Percentiles rank a stretch among this genome's conserved stretches.
Conservation (phyloP, 1,140 invertebrate species). For the Drosophila nikananu region DNA sequence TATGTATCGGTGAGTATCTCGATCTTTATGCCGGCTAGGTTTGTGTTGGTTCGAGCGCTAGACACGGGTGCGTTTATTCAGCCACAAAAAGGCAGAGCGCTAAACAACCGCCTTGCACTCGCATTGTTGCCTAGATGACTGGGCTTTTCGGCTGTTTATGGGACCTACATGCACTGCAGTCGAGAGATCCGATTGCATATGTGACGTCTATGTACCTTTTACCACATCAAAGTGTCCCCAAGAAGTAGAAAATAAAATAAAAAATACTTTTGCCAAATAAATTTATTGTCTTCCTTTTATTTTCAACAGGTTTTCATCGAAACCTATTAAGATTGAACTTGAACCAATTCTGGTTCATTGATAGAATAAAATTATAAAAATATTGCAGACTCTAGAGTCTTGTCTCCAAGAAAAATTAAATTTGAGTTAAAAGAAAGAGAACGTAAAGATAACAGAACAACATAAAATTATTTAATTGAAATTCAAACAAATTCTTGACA, state of each 20-base stretch:
- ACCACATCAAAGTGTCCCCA: neutral
- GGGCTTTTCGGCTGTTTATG: constrained; percentile 36
- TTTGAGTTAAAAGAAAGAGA: neutral
- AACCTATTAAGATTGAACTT: constrained; percentile 14
- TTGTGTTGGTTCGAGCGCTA: constrained; percentile 40
- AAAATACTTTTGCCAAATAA: neutral
- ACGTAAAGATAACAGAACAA: neutral
- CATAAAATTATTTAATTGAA: constrained; percentile 1
- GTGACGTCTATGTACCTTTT: constrained; percentile 34
- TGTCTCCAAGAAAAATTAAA: neutral
- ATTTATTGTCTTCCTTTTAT: neutral
- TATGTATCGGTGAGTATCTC: constrained; percentile 50
- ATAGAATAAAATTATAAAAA: neutral
- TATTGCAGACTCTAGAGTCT: neutral
- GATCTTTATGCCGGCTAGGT: constrained; percentile 46
- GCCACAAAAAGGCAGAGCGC: constrained; percentile 6
- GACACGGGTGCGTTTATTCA: constrained; percentile 38
- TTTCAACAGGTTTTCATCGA: constrained; percentile 21
- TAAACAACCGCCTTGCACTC: constrained; percentile 30
- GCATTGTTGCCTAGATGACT: constrained; percentile 64
- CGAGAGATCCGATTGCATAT: constrained; percentile 23
- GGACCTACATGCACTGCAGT: constrained; percentile 49
- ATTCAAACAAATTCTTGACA: neutral
- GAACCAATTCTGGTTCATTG: constrained; percentile 19
- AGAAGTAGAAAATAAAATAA: neutral